Evolutionary conservation across 2,888 invertebrate species (phyloP), one percentile per base, ranked within the genome.

Genomic region (Yponomeuta plumbellus): DNA sequence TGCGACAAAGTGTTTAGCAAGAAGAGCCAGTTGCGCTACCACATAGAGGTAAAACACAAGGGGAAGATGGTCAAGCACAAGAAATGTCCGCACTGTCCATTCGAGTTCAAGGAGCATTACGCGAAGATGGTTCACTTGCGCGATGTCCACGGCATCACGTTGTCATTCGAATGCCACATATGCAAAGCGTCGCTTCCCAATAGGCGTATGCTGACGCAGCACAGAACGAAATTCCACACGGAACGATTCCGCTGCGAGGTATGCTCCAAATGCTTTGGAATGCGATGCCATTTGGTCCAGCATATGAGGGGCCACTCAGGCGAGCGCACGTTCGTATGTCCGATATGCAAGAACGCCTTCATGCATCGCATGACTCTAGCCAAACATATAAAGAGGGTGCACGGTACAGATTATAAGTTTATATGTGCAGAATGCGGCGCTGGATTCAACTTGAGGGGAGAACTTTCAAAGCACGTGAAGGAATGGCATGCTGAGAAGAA

Each of bases 181-280:
- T 86, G 85, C 52, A 76, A 79, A 68, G 70, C 67, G 0, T 71
- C 64, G 0, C 83, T 83, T 26, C 68, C 67, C 0, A 77, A 80
- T 0, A 70, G 83, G 39, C 72, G 85, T 10, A 72, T 77, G 0
- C 58, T 83, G 13, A 85, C 85, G 0, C 81, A 84, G 61, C 85
- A 86, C 56, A 70, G 72, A 0, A 85, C 78, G 0, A 76, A 73
- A 66, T 72, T 78, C 6, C 91, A 91, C 61, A 87, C 89, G 4
- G 84, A 91, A 21, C 86, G 83, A 61, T 89, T 78, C 57, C 86
- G 84, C 69, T 92, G 92, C 52, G 80, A 85, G 64, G 72, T 85
- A 1, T 92, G 92, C 66, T 82, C 79, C 34, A 90, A 89, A 67
- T 83, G 85, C 65, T 92, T 92, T 34, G 77, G 84, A 1, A 85